Evolutionary conservation across 2,113 vertebrate species (phyloP).

Genomic region (Halcyon senegalensis): DNA sequence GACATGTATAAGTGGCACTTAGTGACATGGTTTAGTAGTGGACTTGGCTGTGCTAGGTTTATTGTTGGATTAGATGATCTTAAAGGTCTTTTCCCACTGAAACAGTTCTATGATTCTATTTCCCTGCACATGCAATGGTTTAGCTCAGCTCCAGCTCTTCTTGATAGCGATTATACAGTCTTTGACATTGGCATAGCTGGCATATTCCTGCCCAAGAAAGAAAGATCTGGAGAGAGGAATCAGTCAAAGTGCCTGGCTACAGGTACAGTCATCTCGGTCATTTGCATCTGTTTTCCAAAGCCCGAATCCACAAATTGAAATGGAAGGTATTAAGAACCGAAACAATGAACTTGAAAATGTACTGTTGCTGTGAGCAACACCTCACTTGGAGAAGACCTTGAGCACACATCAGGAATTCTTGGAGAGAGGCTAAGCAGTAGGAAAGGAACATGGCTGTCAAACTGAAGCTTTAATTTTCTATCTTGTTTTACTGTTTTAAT

Average conservation of each 20-base stretch:
- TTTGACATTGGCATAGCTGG: not conserved
- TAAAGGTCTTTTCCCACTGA: not conserved
- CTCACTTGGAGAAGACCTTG: not conserved
- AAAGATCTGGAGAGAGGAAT: not conserved
- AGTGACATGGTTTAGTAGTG: not conserved
- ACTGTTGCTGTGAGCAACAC: not conserved
- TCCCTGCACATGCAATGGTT: not conserved
- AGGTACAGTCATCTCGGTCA: not conserved
- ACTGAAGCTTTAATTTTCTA: not conserved
- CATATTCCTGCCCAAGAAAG: not conserved
- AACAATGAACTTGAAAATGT: not conserved
- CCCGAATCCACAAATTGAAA: not conserved
- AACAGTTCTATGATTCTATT: not conserved
- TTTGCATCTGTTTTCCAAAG: not conserved
- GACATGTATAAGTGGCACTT: fast-evolving
- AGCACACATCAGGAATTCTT: not conserved
- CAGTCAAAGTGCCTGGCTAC: not conserved
- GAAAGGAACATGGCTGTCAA: not conserved
- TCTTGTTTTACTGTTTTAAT: not conserved
- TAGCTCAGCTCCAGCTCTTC: not conserved
- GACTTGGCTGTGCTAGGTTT: not conserved
- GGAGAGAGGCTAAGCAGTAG: not conserved
- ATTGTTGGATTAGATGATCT: not conserved
- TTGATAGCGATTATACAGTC: not conserved
- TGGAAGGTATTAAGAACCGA: not conserved